Evolutionary conservation across 2,888 invertebrate species (phyloP), one percentile per base, ranked within the genome.

Genomic region (Ectropis crepuscularia): DNA sequence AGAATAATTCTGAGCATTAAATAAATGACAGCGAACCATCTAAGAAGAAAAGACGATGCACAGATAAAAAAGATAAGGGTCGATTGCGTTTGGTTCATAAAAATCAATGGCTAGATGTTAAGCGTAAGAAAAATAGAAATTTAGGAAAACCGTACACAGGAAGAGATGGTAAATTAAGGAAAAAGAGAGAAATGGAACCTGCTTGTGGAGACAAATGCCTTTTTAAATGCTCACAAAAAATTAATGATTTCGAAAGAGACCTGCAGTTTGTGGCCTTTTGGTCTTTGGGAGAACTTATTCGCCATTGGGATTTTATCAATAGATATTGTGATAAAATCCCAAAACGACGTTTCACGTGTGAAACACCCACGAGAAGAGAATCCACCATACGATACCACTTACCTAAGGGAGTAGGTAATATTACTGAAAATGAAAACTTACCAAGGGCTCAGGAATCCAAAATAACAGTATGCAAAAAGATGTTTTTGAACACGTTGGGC

Each of bases 401-500:
- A 47, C 47, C 47, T 16, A 47, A 42, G 45, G 12, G 10, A 50
- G 28, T 50, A 37, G 36, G 37, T 41, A 28, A 10, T 47, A 47
- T 6, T 8, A 6, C 12, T 12, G 47, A 16, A 47, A 12, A 37
- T 38, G 12, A 51, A 45, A 7, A 16, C 37, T 28, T 28, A 28
- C 16, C 16, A 28, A 28, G 16, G 16, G 16, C 16, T 28, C 16
- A 28, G 16, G 45, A 10, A 39, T 45, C 47, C 11, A 42, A 62
- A 16, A 42, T 51, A 9, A 38, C n/a, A 37, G 51, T 55, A 6
- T 64, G 60, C 16, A 60, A 55, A 55, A 64, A 39, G 8, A 64
- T 64, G 61, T 64, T 64, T 55, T 60, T 63, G 12, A 66, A 49
- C 45, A 67, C 67, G 37, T 58, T 54, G 55, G 57, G 57, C 10